A percentile compares a stretch with the other conserved stretches of the same genome.
phyloP scores from a whole-genome alignment of 2,113 vertebrate species.

The Lasiurus borealis region DNA sequence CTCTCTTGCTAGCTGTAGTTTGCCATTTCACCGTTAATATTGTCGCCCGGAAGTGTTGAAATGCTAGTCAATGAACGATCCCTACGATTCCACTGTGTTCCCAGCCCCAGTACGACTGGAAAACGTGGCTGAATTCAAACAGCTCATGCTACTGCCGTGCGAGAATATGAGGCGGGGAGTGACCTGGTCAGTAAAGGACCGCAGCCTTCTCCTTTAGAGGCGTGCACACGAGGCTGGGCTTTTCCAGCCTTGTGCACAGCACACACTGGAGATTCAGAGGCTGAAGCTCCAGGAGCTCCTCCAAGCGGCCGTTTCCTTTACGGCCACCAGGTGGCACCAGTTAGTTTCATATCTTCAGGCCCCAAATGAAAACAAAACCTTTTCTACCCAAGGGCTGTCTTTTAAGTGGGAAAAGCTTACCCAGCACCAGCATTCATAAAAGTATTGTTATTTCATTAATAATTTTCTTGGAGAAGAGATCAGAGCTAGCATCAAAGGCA shows the following conservation, averaged over 20 bases:
- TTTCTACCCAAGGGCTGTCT: not conserved
- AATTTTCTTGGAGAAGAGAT: not conserved
- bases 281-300: not conserved
- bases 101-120: not conserved
- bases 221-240: not conserved
- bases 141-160: slow-evolving; percentile 32
- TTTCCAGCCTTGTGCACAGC: not conserved
- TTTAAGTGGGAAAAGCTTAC: slow-evolving; percentile 39
- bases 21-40: slow-evolving; percentile 59
- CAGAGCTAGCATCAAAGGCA: not conserved
- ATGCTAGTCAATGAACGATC: slow-evolving; percentile 7
- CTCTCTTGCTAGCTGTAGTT: slow-evolving; percentile 40
- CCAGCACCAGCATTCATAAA: not conserved
- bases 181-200: not conserved
- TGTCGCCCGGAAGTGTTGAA: slow-evolving; percentile 14
- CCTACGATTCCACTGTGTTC: slow-evolving; percentile 6
- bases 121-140: slow-evolving; percentile 36
- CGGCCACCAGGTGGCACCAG: slow-evolving; percentile 80
- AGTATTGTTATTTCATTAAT: not conserved
- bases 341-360: slow-evolving; percentile 70
- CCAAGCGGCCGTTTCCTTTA: not conserved
- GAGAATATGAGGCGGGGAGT: not conserved
- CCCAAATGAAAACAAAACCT: not conserved
- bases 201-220: not conserved
- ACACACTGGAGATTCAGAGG: not conserved